Evolutionary conservation across 2,888 invertebrate genomes (phyloP).

Genomic region (Rhingia campestris): DNA sequence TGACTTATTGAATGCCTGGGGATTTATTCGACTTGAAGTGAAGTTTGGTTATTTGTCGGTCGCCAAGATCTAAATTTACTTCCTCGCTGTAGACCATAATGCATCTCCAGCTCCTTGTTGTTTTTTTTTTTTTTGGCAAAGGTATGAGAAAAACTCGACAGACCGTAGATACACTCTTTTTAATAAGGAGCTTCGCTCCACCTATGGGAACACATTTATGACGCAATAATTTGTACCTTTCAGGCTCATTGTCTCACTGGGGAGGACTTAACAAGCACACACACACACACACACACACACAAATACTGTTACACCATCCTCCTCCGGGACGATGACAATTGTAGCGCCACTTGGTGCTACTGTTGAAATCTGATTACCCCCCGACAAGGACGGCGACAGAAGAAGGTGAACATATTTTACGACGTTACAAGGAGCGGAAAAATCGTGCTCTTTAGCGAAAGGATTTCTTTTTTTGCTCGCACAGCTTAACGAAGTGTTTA

Average conservation of each 20-base stretch:
- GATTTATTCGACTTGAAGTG: conserved; percentile 73
- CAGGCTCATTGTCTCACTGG: conserved; percentile 59
- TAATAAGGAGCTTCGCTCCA: conserved; percentile 24
- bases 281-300: too few species aligned
- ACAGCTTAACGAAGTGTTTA: conserved; percentile 74
- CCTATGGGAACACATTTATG: conserved; percentile 41
- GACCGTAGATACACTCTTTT: conserved; percentile 41
- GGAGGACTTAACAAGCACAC: conserved; percentile 41
- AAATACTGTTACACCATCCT: too few species aligned
- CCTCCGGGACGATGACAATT: conserved; percentile 21
- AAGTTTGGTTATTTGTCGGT: conserved; percentile 73
- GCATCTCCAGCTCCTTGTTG: conserved; percentile 20
- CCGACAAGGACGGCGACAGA: conserved; percentile 15
- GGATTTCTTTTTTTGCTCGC: conserved; percentile 5
- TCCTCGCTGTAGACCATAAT: conserved; percentile 34
- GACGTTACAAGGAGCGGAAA: conserved; percentile 70
- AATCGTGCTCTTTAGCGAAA: conserved; percentile 55
- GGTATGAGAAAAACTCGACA: conserved; percentile 14
- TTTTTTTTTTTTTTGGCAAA: conserved; percentile 28
- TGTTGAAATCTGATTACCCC: conserved; percentile 42
- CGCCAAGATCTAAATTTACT: conserved; percentile 71
- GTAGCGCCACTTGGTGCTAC: conserved; percentile 68
- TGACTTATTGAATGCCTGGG: conserved; percentile 69
- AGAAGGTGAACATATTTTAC: conserved; percentile 48
- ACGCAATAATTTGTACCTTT: conserved; percentile 65